phyloP scores from a whole-genome alignment of 2,888 invertebrate genomes.

The Cantharis nigra region DNA sequence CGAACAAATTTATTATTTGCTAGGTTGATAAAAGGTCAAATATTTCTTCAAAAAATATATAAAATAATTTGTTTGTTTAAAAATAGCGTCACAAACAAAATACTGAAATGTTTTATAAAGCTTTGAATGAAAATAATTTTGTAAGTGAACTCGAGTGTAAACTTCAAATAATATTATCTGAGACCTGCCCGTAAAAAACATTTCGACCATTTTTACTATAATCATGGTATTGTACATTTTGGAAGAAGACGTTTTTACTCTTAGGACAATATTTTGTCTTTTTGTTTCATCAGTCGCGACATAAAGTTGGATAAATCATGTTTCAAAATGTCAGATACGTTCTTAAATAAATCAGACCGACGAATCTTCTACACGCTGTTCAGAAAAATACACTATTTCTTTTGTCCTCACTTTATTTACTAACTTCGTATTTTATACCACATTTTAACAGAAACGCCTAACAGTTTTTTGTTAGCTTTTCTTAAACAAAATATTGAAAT shows the following conservation, averaged over 20 bases:
- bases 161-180: neutral
- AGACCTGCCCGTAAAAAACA: neutral
- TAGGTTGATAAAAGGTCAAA: neutral
- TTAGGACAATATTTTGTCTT: constrained; percentile 7
- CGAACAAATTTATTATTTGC: neutral
- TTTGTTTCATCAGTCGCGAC: constrained; percentile 12
- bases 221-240: neutral
- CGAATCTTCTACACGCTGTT: constrained; percentile 15
- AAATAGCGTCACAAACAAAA: neutral
- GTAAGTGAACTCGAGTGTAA: neutral
- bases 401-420: constrained; percentile 20
- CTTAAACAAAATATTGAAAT: neutral
- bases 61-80: neutral
- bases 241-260: neutral
- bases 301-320: constrained; percentile 23
- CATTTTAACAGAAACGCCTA: neutral
- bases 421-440: constrained; percentile 7
- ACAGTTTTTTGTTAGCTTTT: neutral
- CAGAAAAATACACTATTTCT: constrained; percentile 13
- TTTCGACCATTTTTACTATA: neutral
- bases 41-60: neutral
- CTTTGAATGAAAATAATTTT: neutral
- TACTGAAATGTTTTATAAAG: neutral
- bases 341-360: constrained; percentile 27
- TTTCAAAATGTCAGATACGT: constrained; percentile 18